Conservation (phyloP, 2,797 vertebrate genomes). For the Leptoclinus maculatus region DNA sequence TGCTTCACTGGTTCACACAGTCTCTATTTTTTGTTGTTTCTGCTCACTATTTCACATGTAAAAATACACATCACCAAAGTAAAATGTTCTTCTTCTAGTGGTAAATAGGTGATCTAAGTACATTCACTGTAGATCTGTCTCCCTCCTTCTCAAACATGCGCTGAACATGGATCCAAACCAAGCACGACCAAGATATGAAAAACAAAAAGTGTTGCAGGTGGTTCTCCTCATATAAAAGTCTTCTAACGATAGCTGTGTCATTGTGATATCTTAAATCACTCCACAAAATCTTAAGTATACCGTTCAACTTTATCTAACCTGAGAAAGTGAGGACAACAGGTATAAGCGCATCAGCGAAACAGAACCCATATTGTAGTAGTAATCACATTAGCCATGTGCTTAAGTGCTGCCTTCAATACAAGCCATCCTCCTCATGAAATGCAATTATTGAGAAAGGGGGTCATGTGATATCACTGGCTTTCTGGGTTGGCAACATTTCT, state of each 20-base stretch:
- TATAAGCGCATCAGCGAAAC: constrained; percentile 56
- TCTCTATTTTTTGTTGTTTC: too few relatives aligned
- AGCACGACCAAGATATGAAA: neutral
- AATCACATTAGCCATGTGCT: constrained; percentile 85
- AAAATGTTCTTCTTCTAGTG: neutral
- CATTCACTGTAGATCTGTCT: neutral
- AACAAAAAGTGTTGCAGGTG: neutral
- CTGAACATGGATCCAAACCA: neutral
- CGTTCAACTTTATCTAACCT: neutral
- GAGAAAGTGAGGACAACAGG: constrained; percentile 31
- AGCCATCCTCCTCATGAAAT: constrained; percentile 76
- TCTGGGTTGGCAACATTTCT: constrained; percentile 38
- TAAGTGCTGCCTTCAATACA: constrained; percentile 71
- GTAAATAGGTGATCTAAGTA: neutral
- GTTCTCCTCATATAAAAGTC: neutral
- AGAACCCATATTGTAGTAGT: constrained; percentile 80
- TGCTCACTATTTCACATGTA: neutral
- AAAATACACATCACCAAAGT: neutral
- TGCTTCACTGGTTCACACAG: neutral
- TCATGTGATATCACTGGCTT: constrained; percentile 79
- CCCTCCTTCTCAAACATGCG: neutral
- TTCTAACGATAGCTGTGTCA: neutral
- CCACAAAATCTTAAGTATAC: neutral
- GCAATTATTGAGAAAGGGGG: constrained; percentile 69
- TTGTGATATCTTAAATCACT: constrained; percentile 4